Base-by-base conservation (phyloP, 2,113 vertebrate species). In the Sisor rabdophorus region DNA sequence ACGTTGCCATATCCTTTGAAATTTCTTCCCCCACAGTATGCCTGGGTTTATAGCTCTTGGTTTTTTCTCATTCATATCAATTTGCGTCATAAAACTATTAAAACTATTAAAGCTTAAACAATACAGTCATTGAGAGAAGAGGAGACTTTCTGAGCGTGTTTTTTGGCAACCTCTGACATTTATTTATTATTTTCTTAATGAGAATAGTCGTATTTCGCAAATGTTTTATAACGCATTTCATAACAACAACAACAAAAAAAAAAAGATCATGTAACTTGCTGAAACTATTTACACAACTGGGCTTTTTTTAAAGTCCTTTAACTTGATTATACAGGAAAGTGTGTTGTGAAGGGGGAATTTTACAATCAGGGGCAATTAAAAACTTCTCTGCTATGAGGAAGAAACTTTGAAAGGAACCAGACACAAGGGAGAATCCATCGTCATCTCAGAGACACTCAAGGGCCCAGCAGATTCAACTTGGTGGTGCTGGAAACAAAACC, bases 31-130 rank as follows among this genome's bases (percentile, higher is more conserved):
- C 5, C 10, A 19, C 53, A 8, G n/a, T 22, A n/a, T 60, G 64
- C 50, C 63, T 30, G 48, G 56, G 50, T 75, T 75, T 71, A 71
- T 76, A 56, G 24, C 44, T 50, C 56, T 69, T 16, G 67, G 61
- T 58, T n/a, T 28, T 20, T 17, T 13, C 52, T 17, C 48, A 8
- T 1, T 50, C 16, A 44, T 22, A 16, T 30, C 30, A 52, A 59
- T 17, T 19, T 22, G 40, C 10, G 11, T 69, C 55, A 56, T 67
- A 75, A 60, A 65, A 75, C 30, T 1, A 3, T n/a, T 24, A 44
- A 26, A 69, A 53, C 60, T 32, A 55, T 71, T 71, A 17, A 16
- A 60, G 75, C 24, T 71, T 61, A 59, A 69, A 36, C 32, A 24
- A 24, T 36, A 36, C 32, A 36, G 32, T 36, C 32, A 75, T 11